Percentiles rank a stretch among this genome's conserved stretches.
Evolutionary conservation across 92 coral and sea anemone species (phyloP).

Genomic region (Virgularia gustaviana): DNA sequence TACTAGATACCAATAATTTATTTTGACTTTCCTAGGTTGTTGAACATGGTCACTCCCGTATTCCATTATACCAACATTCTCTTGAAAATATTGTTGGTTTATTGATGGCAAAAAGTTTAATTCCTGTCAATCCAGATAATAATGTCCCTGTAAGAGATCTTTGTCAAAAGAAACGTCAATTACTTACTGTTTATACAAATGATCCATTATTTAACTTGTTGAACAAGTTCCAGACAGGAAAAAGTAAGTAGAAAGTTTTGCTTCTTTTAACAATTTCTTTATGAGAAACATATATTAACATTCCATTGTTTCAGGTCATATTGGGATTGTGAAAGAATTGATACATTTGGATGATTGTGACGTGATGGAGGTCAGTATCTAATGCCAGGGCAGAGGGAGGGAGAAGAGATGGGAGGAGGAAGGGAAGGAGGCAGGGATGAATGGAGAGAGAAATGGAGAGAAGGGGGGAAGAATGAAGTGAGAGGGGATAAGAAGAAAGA

Average conservation of each 20-base stretch:
- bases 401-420: too few species aligned
- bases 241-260: slow-evolving; percentile 58
- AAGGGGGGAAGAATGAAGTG: too few species aligned
- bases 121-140: slow-evolving; percentile 80
- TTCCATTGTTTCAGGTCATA: slow-evolving; percentile 10
- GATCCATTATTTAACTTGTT: slow-evolving; percentile 88
- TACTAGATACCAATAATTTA: too few species aligned
- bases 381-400: too few species aligned
- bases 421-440: too few species aligned
- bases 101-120: slow-evolving; percentile 79
- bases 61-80: slow-evolving; percentile 71
- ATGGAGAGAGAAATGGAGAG: too few species aligned
- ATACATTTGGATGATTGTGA: slow-evolving; percentile 24
- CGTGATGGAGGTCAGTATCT: slow-evolving; percentile 4
- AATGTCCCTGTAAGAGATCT: slow-evolving; percentile 69
- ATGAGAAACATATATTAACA: not conserved
- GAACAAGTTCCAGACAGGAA: slow-evolving; percentile 97
- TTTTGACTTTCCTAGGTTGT: slow-evolving; percentile 70
- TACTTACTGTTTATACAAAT: slow-evolving; percentile 53
- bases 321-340: slow-evolving; percentile 31
- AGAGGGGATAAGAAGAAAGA: too few species aligned
- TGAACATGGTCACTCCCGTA: slow-evolving; percentile 83
- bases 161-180: slow-evolving; percentile 56
- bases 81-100: slow-evolving; percentile 72
- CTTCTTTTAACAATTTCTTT: not conserved